Conservation (phyloP, 2,888 invertebrate genomes). For the Ptychoptera albimana region DNA sequence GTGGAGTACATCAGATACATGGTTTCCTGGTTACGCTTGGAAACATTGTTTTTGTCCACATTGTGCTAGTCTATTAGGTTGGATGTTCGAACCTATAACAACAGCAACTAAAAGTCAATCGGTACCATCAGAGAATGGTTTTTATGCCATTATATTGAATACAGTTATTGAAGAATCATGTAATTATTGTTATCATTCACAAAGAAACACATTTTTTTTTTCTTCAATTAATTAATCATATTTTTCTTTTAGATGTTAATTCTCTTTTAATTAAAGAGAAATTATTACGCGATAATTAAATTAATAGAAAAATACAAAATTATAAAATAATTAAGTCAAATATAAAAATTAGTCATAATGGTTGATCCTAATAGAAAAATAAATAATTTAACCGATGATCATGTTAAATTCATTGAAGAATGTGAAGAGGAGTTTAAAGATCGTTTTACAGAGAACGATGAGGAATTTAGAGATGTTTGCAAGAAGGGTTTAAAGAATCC, state of each 20-base stretch:
- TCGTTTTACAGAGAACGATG: constrained; percentile 45
- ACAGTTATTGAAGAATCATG: constrained; percentile 24
- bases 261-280: constrained; percentile 5
- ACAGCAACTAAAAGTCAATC: constrained; percentile 17
- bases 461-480: constrained; percentile 37
- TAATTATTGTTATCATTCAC: constrained; percentile 14
- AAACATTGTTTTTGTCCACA: constrained; percentile 42
- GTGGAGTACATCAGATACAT: constrained; percentile 40
- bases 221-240: no score
- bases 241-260: constrained; percentile 6
- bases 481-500: constrained; percentile 33
- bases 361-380: constrained; percentile 32
- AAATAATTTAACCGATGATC: constrained; percentile 37
- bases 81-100: constrained; percentile 37
- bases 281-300: background rate
- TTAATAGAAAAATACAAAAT: background rate
- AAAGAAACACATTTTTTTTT: background rate
- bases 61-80: constrained; percentile 44
- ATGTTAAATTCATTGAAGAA: constrained; percentile 40
- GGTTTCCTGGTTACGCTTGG: constrained; percentile 53
- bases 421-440: constrained; percentile 45
- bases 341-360: constrained; percentile 15
- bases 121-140: constrained; percentile 21
- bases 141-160: constrained; percentile 23
- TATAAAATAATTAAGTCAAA: background rate